Evolutionary conservation across 2,888 invertebrate species (phyloP), one percentile per base, ranked within the genome.

Genomic region (Tetranychus truncatus): DNA sequence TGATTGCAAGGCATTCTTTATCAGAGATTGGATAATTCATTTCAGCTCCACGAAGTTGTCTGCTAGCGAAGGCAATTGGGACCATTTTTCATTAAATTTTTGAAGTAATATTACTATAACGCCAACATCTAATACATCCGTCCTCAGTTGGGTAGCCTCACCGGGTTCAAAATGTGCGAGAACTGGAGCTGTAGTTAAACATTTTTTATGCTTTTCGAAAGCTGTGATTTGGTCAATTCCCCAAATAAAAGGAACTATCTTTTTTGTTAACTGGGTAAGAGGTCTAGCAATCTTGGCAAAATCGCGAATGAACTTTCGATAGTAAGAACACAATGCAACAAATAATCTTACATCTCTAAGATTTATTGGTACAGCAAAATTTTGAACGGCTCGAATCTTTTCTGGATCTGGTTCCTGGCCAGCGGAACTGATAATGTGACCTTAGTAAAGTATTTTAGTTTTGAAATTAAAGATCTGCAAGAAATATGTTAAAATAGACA

Each of bases 1-100:
- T 81, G 45, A 81, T 80, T 0, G 83, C 83, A 7, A 84, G 77
- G 0, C 80, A 80, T 77, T 83, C 84, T 34, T 82, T 75, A 46
- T 84, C 83, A 45, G 82, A 81, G 0, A 81, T 81, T 20, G 81
- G 80, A 75, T 82, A 83, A 24, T 79, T 80, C 11, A 78, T 76
- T 78, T 83, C 82, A 0, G 81, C 79, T 0, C 76, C 77, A 0
- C 80, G 81, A 8, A 80, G 81, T 66, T 80, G 78, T 75, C 80
- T 78, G 67, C 81, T 82, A 55, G 76, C 81, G 74, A 81, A 82
- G 0, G 80, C 80, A 0, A 84, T 78, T 0, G 74, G 66, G 1
- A 1, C 24, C 65, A 45, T 0, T 69, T 69, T 6, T 71, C 24
- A 5, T 24, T n/a, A 3, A 76, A 71, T n/a, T 24, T 69, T 72